phyloP scores from a whole-genome alignment of 2,797 vertebrate species.

The Aplochiton taeniatus region DNA sequence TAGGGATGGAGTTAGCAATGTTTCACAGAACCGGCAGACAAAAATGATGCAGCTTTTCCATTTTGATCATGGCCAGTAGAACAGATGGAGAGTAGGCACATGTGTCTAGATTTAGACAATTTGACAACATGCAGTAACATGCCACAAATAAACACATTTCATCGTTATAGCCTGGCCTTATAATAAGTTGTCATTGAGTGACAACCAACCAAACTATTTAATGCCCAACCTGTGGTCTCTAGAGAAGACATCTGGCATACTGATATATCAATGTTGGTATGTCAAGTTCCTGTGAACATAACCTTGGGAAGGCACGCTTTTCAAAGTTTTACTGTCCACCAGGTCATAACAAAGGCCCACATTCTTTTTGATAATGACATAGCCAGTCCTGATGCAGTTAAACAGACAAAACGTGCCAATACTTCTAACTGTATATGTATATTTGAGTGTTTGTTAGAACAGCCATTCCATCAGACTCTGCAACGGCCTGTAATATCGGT shows the following conservation, averaged over 20 bases:
- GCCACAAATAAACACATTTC: no score
- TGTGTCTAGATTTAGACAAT: no score
- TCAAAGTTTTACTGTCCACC: conserved; percentile 7
- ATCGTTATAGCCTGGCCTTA: no score
- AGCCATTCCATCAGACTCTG: not conserved
- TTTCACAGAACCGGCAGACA: no score
- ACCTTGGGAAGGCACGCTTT: conserved; percentile 7
- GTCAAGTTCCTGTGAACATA: not conserved
- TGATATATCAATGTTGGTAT: not conserved
- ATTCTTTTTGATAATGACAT: not conserved
- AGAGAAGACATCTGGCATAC: not conserved
- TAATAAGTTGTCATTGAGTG: no score
- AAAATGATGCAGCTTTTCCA: no score
- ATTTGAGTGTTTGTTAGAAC: not conserved
- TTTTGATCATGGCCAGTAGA: no score
- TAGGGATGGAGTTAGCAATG: no score
- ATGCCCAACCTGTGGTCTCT: not conserved
- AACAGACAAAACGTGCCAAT: not conserved
- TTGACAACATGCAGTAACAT: no score
- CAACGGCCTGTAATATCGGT: no score
- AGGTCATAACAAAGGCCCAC: conserved; percentile 11
- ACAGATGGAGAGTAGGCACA: no score
- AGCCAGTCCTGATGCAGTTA: not conserved
- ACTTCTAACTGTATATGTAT: not conserved
- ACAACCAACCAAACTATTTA: no score